Conservation (phyloP, 2,888 invertebrate genomes). For the Drosophila gaucha region DNA sequence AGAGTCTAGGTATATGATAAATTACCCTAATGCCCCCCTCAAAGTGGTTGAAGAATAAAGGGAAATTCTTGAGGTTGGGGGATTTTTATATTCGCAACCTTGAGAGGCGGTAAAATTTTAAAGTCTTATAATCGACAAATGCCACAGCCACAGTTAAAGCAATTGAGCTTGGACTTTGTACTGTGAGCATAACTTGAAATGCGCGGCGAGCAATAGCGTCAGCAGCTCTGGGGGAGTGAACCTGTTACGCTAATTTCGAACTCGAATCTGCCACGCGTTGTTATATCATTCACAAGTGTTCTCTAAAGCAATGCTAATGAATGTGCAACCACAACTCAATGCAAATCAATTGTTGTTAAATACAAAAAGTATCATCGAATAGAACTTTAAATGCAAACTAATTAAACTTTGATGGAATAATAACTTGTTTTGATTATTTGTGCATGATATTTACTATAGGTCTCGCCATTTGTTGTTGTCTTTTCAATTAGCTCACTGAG, state of each 20-base stretch:
- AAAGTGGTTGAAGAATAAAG: not conserved
- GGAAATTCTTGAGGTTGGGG: not conserved
- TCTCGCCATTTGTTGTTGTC: constrained; percentile 41
- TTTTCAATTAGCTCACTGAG: constrained; percentile 41
- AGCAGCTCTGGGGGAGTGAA: constrained; percentile 4
- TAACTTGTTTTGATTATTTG: constrained; percentile 20
- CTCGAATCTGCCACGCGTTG: constrained; percentile 12
- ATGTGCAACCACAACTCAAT: not conserved
- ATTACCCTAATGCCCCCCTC: not conserved
- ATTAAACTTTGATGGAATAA: constrained; percentile 12
- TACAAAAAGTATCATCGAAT: not conserved
- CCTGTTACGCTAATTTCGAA: constrained; percentile 29
- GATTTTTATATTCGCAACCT: constrained; percentile 5
- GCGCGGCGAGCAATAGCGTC: constrained; percentile 14
- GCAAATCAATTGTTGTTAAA: not conserved
- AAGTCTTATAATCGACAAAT: constrained; percentile 1
- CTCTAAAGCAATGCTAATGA: not conserved
- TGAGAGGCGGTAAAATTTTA: constrained; percentile 22
- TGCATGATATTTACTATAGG: constrained; percentile 37
- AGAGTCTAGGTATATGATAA: constrained; percentile 18
- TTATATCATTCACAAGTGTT: constrained; percentile 33
- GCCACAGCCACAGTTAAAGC: constrained; percentile 8
- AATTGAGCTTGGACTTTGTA: constrained; percentile 65
- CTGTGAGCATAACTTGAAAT: constrained; percentile 52
- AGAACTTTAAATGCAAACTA: constrained; percentile 8